These are phyloP conservation scores for Glaucidium brasilianum DNA, from an alignment of 2,113 vertebrate genomes.

Conservation along the genomic window DNA sequence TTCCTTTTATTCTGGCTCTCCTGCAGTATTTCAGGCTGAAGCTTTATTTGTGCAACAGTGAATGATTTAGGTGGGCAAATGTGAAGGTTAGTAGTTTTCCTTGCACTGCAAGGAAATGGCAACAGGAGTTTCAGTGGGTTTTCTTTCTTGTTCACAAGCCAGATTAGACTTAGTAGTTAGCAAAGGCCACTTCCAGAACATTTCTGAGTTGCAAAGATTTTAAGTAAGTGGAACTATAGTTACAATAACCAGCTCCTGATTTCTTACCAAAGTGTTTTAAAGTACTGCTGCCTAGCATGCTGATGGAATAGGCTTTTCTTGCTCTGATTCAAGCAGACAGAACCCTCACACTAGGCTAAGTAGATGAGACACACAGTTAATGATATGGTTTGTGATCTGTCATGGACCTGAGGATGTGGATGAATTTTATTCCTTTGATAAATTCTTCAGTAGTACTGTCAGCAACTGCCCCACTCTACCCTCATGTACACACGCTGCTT, in stretches of 20 bases:
- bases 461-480: not conserved
- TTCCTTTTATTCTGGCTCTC: not conserved
- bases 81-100: not conserved
- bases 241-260: not conserved
- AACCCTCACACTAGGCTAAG: slow-evolving; percentile 25
- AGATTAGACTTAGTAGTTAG: not conserved
- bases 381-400: not conserved
- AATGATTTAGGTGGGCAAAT: not conserved
- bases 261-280: not conserved
- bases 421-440: slow-evolving; percentile 50
- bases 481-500: not conserved
- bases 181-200: not conserved
- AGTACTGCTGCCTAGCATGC: not conserved
- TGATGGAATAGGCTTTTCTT: slow-evolving; percentile 12
- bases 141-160: not conserved
- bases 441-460: not conserved
- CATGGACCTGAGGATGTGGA: not conserved
- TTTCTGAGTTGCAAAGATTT: not conserved
- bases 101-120: not conserved
- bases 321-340: slow-evolving; percentile 51
- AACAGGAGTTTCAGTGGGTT: not conserved
- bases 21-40: not conserved
- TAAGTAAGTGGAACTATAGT: not conserved
- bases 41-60: not conserved
- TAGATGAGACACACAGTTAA: slow-evolving; percentile 46